These are phyloP conservation scores for Rhinolophus sinicus DNA, from an alignment of 2,113 vertebrate species.

Conservation along the genomic window DNA sequence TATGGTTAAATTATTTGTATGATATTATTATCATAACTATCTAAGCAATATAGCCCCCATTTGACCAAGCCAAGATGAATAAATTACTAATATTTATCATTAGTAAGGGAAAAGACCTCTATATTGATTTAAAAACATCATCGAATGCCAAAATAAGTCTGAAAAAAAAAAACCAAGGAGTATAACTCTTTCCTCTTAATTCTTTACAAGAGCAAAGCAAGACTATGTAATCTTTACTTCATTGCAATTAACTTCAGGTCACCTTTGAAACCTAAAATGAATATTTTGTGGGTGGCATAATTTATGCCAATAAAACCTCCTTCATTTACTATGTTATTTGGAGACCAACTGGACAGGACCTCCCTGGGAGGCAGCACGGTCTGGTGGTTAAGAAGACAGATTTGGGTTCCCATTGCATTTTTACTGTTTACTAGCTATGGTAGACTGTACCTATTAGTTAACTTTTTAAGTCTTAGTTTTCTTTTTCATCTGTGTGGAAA, in stretches of 20 bases:
- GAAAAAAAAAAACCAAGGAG: not conserved
- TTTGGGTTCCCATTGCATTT: not conserved
- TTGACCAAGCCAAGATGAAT: constrained; percentile 27
- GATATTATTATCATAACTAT: not conserved
- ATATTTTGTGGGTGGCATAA: constrained; percentile 42
- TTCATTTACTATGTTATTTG: not conserved
- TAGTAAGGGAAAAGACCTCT: not conserved
- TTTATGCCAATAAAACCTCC: constrained; percentile 9
- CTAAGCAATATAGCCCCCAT: not conserved
- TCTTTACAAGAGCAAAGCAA: constrained; percentile 37
- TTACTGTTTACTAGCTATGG: not conserved
- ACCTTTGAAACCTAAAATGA: constrained; percentile 49
- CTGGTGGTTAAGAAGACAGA: constrained; percentile 17
- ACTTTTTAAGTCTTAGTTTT: not conserved
- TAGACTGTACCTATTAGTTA: not conserved
- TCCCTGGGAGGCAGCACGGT: not conserved
- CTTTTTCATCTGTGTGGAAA: not conserved
- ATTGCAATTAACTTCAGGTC: constrained; percentile 9
- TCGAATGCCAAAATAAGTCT: constrained; percentile 39
- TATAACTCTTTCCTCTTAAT: not conserved
- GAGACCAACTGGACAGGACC: not conserved
- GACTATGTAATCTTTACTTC: not conserved
- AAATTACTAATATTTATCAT: constrained; percentile 22
- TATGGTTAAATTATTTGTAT: constrained; percentile 32
- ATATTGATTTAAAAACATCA: not conserved